Evolutionary conservation across 2,113 vertebrate genomes (phyloP).

Genomic region (Chloropsis hardwickii): DNA sequence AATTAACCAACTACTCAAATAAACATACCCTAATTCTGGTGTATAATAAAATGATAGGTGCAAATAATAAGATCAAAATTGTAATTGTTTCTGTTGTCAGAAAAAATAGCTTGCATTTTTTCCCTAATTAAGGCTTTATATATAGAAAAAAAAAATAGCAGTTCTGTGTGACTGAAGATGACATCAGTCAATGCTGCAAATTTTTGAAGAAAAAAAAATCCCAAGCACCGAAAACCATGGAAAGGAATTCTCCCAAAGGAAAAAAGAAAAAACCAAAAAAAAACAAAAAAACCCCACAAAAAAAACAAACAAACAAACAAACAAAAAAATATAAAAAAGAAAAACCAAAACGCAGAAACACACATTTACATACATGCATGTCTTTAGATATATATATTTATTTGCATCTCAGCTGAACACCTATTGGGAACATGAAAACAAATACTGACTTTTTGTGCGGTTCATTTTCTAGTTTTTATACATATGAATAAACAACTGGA

Average conservation of each 20-base stretch:
- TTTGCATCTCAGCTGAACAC: not conserved
- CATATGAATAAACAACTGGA: not conserved
- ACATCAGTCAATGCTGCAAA: not conserved
- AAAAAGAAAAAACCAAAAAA: not conserved
- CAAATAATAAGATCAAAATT: fast-evolving
- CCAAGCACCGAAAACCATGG: not conserved
- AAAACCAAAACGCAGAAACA: not conserved
- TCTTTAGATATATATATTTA: not conserved
- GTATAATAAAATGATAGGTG: not conserved
- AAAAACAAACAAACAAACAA: not conserved
- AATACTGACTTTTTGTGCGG: not conserved
- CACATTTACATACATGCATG: not conserved
- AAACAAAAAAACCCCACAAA: too few relatives aligned
- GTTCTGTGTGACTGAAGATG: not conserved
- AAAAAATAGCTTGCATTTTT: not conserved
- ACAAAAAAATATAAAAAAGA: too few relatives aligned
- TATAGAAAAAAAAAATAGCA: not conserved
- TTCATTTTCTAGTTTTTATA: not conserved
- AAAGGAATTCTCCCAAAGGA: not conserved
- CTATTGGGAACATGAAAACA: not conserved
- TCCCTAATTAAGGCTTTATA: not conserved
- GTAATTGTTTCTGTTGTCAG: fast-evolving
- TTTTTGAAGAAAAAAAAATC: not conserved
- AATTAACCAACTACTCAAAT: not conserved
- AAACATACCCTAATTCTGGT: not conserved